phyloP scores from a whole-genome alignment of 2,113 vertebrate genomes.

The Rhabdomys dilectus region DNA sequence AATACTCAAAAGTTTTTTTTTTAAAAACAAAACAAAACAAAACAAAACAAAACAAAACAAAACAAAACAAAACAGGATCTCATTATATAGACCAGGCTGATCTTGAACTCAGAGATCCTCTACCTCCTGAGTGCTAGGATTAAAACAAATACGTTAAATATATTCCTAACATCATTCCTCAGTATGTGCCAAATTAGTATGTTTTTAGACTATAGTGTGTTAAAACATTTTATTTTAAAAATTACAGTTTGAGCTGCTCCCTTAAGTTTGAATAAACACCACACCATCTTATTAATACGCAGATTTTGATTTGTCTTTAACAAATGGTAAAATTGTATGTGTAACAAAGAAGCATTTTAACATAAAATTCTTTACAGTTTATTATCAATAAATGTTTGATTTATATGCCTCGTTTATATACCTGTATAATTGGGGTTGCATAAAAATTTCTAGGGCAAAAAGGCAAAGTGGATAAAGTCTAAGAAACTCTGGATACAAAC shows the following conservation, averaged over 20 bases:
- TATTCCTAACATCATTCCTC: not conserved
- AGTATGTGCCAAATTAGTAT: not conserved
- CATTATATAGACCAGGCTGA: not conserved
- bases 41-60: too few species aligned
- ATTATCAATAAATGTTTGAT: not conserved
- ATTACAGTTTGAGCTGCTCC: not conserved
- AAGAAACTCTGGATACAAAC: not conserved
- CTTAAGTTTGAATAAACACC: not conserved
- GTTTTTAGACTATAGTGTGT: not conserved
- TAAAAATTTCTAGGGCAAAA: not conserved
- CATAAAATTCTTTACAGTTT: not conserved
- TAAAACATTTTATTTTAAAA: not conserved
- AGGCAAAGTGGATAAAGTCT: not conserved
- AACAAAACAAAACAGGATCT: not conserved
- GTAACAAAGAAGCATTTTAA: not conserved
- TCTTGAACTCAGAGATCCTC: not conserved
- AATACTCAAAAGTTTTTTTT: too few species aligned
- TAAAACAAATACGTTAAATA: not conserved
- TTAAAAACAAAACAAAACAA: not conserved
- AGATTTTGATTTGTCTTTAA: not conserved
- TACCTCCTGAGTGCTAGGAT: not conserved
- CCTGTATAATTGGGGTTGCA: not conserved
- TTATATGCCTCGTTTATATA: not conserved
- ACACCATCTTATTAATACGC: not conserved
- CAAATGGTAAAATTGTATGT: not conserved